A percentile compares a stretch with the other conserved stretches of the same genome.
Conservation (phyloP, 30 jellyfish, hydroid and myxozoan genomes). For the Chironex yamaguchii region DNA sequence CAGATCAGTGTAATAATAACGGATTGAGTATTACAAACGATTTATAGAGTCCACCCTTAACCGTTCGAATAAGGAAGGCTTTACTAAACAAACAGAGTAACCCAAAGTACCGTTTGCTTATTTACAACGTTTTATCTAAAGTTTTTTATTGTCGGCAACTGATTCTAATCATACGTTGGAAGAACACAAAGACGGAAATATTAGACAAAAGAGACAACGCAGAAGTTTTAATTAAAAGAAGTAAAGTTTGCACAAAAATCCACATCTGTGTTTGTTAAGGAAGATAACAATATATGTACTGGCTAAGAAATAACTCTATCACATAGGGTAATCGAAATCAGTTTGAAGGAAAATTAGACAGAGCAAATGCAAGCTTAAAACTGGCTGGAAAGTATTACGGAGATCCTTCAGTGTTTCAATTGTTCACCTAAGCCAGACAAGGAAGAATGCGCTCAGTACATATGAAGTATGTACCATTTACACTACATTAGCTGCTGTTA, state of each 20-base stretch:
- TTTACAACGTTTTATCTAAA: not conserved
- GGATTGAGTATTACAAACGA: not conserved
- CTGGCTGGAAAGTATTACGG: no score
- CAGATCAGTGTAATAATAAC: not conserved
- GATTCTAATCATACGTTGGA: not conserved
- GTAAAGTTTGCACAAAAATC: not conserved
- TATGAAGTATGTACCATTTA: no score
- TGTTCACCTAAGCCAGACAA: no score
- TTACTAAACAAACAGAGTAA: not conserved
- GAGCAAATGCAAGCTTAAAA: no score
- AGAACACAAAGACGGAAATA: not conserved
- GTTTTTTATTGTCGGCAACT: not conserved
- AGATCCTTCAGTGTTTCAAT: no score
- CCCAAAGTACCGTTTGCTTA: not conserved
- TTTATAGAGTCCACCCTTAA: not conserved
- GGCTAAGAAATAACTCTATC: not conserved
- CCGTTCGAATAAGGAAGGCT: conserved; percentile 10
- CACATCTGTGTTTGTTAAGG: not conserved
- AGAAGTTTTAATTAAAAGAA: not conserved
- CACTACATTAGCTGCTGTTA: no score
- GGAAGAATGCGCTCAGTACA: no score
- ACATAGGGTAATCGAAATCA: no score
- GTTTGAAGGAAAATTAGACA: no score
- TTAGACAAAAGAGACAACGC: not conserved
- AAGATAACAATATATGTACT: not conserved